phyloP scores from a whole-genome alignment of 2,888 invertebrate genomes.

The Synergus umbraculus region DNA sequence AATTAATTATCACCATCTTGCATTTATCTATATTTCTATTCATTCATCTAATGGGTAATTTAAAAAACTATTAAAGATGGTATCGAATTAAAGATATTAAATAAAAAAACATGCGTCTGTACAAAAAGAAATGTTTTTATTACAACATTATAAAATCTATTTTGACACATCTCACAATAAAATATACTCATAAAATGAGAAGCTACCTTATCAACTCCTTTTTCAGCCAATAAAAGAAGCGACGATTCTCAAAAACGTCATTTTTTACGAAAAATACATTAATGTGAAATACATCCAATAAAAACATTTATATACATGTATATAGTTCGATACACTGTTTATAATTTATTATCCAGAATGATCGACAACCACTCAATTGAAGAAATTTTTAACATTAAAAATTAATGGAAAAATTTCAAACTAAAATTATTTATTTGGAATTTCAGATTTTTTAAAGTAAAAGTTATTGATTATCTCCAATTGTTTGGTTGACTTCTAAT shows the following conservation, averaged over 20 bases:
- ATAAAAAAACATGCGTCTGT: conserved; percentile 43
- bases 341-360: conserved; percentile 17
- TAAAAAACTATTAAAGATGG: conserved; percentile 1
- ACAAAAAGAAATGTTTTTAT: conserved; percentile 72
- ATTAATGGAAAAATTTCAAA: background rate
- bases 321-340: conserved; percentile 41
- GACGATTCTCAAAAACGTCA: conserved; percentile 44
- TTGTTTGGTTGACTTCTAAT: conserved; percentile 16
- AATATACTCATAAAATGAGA: conserved; percentile 63
- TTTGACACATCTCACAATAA: conserved; percentile 64
- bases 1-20: background rate
- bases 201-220: conserved; percentile 46
- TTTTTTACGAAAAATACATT: conserved; percentile 66
- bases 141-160: conserved; percentile 77
- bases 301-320: conserved; percentile 62
- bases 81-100: conserved; percentile 26
- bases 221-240: conserved; percentile 44
- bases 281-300: conserved; percentile 67
- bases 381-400: background rate
- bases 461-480: background rate
- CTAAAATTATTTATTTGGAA: background rate
- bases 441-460: background rate
- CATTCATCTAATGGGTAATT: background rate
- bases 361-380: conserved; percentile 1
- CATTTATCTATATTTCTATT: conserved; percentile 5